phyloP scores from a whole-genome alignment of 2,888 invertebrate genomes.

The Spialia ferax region DNA sequence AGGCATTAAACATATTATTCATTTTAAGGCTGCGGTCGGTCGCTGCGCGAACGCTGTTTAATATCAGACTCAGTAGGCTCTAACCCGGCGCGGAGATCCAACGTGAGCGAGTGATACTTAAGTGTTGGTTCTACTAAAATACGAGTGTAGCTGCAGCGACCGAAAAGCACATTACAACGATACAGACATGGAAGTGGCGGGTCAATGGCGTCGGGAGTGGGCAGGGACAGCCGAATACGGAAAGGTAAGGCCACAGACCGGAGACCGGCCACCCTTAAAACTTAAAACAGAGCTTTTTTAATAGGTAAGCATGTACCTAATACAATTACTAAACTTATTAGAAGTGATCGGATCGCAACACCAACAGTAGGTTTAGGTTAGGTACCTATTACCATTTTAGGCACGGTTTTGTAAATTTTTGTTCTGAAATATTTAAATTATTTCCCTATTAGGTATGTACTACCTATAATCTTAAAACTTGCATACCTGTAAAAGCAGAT shows the following conservation, averaged over 20 bases:
- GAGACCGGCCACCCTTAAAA: slow-evolving; percentile 46
- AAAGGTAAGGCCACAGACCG: slow-evolving; percentile 69
- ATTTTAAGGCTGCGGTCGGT: slow-evolving; percentile 57
- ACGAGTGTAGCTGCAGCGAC: slow-evolving; percentile 82
- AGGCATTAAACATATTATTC: slow-evolving; percentile 78
- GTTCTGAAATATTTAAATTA: no score
- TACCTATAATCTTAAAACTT: no score
- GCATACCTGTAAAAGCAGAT: no score
- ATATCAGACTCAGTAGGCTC: slow-evolving; percentile 69
- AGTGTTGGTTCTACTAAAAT: slow-evolving; percentile 58
- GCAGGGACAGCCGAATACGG: slow-evolving; percentile 83
- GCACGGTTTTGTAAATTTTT: no score
- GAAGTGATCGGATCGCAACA: no score
- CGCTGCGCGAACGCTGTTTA: slow-evolving; percentile 50
- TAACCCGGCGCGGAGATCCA: slow-evolving; percentile 64
- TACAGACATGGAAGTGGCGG: slow-evolving; percentile 78
- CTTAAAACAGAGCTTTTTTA: no score
- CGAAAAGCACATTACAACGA: slow-evolving; percentile 55
- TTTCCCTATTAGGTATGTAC: no score
- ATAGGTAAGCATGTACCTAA: no score
- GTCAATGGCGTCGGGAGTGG: slow-evolving; percentile 83
- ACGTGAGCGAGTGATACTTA: slow-evolving; percentile 65
- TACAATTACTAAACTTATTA: no score
- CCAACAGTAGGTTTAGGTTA: no score
- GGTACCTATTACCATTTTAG: no score